These are phyloP conservation scores for Phymatocera aterrima DNA, from an alignment of 2,888 invertebrate genomes.

Conservation along the genomic window DNA sequence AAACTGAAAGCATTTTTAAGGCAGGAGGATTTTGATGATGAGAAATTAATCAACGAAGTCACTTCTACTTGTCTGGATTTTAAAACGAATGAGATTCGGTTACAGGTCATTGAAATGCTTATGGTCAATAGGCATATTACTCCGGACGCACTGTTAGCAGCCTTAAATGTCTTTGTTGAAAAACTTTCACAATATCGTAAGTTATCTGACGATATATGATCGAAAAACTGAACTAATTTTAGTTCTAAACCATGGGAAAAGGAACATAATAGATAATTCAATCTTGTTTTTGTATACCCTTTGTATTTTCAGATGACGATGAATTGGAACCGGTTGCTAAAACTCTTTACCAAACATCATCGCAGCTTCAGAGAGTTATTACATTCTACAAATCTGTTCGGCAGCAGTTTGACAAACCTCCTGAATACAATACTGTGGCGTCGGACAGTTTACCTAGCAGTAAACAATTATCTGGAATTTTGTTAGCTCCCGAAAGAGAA, in stretches of 20 bases:
- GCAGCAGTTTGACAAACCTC: slow-evolving; percentile 62
- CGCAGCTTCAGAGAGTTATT: slow-evolving; percentile 62
- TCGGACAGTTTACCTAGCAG: slow-evolving; percentile 57
- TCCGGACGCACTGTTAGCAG: slow-evolving; percentile 79
- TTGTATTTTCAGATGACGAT: slow-evolving; percentile 57
- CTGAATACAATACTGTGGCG: slow-evolving; percentile 64
- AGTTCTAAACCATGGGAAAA: background rate
- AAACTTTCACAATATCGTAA: slow-evolving; percentile 66
- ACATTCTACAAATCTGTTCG: slow-evolving; percentile 67
- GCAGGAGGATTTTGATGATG: slow-evolving; percentile 76
- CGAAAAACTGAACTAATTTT: background rate
- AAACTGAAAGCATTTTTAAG: slow-evolving; percentile 83
- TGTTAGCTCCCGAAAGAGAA: slow-evolving; percentile 72
- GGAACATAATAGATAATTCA: background rate
- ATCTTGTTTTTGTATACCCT: background rate
- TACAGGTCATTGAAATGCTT: slow-evolving; percentile 85
- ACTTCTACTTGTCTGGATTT: slow-evolving; percentile 79
- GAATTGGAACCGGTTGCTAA: slow-evolving; percentile 64
- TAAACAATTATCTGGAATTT: slow-evolving; percentile 58
- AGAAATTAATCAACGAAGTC: slow-evolving; percentile 77
- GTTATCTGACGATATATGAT: background rate
- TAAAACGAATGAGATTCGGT: slow-evolving; percentile 83
- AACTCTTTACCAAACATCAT: slow-evolving; percentile 60
- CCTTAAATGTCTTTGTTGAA: slow-evolving; percentile 73
- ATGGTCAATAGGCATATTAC: slow-evolving; percentile 80